Conservation (phyloP, 2,888 invertebrate genomes). For the Sclerodermus sp. region DNA sequence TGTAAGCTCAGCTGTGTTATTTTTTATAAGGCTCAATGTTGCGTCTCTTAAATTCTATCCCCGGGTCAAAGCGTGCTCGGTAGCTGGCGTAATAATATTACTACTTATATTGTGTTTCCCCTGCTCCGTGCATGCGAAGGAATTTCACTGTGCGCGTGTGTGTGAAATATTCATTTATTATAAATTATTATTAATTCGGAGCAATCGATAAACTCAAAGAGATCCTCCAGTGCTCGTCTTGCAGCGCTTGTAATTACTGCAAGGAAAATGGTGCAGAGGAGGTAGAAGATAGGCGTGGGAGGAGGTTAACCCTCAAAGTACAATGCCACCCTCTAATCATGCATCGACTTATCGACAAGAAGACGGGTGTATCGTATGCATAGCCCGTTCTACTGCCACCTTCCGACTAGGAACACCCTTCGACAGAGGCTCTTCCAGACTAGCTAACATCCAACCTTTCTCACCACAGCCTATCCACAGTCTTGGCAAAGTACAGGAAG, state of each 20-base stretch:
- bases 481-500: conserved; percentile 33
- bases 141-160: too few relatives aligned
- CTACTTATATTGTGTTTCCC: too few relatives aligned
- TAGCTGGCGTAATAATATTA: too few relatives aligned
- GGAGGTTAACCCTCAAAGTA: conserved; percentile 44
- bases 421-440: conserved; percentile 22
- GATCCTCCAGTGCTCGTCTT: conserved; percentile 26
- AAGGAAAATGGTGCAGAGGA: conserved; percentile 29
- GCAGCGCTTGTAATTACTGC: conserved; percentile 52
- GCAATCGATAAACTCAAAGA: conserved; percentile 56
- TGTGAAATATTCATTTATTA: too few relatives aligned
- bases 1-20: conserved; percentile 28
- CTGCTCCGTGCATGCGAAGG: too few relatives aligned
- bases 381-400: conserved; percentile 26
- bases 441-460: conserved; percentile 21
- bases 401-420: conserved; percentile 5
- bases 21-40: conserved; percentile 26
- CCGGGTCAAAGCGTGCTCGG: too few relatives aligned
- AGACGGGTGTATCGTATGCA: conserved; percentile 36
- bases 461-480: conserved; percentile 14
- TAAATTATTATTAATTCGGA: conserved; percentile 55
- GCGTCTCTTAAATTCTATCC: too few relatives aligned
- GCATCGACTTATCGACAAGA: conserved; percentile 53
- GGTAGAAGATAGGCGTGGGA: conserved; percentile 19
- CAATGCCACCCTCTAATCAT: conserved; percentile 56